Evolutionary conservation across 2,797 vertebrate species (phyloP).

Genomic region (Hyperoplus lanceolatus): DNA sequence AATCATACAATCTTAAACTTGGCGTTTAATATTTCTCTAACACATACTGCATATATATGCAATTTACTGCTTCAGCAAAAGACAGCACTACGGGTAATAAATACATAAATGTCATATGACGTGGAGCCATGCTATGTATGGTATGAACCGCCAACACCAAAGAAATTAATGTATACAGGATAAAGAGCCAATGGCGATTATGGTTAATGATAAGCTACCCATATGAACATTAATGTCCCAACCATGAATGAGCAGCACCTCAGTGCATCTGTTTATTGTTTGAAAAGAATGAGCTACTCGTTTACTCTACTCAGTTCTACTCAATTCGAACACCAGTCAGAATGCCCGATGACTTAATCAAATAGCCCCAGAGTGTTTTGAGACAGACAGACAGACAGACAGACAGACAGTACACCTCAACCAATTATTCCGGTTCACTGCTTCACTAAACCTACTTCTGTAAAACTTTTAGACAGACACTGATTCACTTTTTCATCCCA

Average conservation of each 20-base stretch:
- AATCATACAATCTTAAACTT: slow-evolving; percentile 23
- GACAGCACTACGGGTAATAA: background rate
- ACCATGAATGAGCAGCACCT: background rate
- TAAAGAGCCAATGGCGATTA: background rate
- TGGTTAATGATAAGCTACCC: background rate
- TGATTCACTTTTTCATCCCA: slow-evolving; percentile 43
- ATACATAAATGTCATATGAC: background rate
- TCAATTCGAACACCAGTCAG: slow-evolving; percentile 13
- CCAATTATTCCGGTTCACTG: no score
- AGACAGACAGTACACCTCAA: background rate
- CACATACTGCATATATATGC: background rate
- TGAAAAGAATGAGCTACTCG: background rate
- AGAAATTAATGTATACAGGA: background rate
- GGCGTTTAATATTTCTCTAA: background rate
- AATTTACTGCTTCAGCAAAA: background rate
- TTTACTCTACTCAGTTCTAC: background rate
- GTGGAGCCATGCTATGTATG: background rate
- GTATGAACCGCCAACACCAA: background rate
- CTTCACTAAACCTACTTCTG: slow-evolving; percentile 37
- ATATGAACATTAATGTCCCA: background rate
- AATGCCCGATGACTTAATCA: slow-evolving; percentile 17
- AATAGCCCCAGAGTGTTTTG: background rate
- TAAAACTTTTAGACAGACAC: slow-evolving; percentile 21
- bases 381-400: slow-evolving; percentile 6
- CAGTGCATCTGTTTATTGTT: background rate